Percentiles rank a stretch among this genome's conserved stretches.
Evolutionary conservation across 1,140 invertebrate species (phyloP).

Genomic region (Notospermus geniculatus): DNA sequence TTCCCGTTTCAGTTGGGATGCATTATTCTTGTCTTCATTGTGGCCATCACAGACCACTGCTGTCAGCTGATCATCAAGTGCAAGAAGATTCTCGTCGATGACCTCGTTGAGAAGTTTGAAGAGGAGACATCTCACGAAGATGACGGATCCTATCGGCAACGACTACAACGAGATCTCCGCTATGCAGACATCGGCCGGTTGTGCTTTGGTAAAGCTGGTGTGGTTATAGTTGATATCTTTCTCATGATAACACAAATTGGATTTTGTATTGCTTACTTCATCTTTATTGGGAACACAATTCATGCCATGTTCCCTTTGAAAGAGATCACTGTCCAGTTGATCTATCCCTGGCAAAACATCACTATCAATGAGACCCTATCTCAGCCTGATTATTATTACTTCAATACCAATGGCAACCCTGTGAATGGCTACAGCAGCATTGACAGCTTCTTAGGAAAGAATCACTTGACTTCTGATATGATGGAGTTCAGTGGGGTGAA

Average conservation of each 20-base stretch:
- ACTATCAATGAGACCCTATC: too few species aligned
- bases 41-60: constrained; percentile 47
- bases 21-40: constrained; percentile 38
- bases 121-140: constrained; percentile 10
- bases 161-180: constrained; percentile 30
- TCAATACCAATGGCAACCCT: too few species aligned
- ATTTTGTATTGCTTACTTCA: constrained; percentile 48
- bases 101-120: constrained; percentile 18
- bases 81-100: constrained; percentile 41
- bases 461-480: too few species aligned
- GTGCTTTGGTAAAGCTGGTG: constrained; percentile 36
- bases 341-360: not conserved
- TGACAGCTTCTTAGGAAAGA: too few species aligned
- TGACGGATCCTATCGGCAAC: constrained; percentile 15
- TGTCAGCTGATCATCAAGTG: constrained; percentile 50
- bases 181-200: constrained; percentile 47
- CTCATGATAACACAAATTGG: constrained; percentile 49
- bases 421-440: too few species aligned
- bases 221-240: constrained; percentile 41
- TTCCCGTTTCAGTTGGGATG: constrained; percentile 41
- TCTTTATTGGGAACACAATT: constrained; percentile 51
- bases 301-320: constrained; percentile 35
- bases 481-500: too few species aligned
- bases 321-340: constrained; percentile 3
- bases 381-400: too few species aligned